Conservation (phyloP, 2,888 invertebrate genomes). For the Harmothoe impar region DNA sequence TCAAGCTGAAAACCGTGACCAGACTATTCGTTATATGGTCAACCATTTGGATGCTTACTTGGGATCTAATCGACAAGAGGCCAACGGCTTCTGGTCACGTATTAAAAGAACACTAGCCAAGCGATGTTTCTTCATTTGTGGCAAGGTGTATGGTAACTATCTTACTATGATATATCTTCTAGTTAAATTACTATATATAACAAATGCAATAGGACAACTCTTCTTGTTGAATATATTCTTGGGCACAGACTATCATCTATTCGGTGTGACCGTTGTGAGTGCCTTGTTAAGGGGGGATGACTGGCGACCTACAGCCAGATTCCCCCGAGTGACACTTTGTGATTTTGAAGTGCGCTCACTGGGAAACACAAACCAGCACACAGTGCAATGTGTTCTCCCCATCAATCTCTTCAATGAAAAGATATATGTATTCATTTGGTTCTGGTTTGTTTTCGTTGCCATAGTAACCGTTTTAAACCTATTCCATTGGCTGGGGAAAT, state of each 20-base stretch:
- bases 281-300: slow-evolving; percentile 83
- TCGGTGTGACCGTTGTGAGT: slow-evolving; percentile 84
- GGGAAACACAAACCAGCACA: slow-evolving; percentile 78
- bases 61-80: slow-evolving; percentile 80
- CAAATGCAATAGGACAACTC: slow-evolving; percentile 84
- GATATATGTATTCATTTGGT: slow-evolving; percentile 83
- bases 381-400: slow-evolving; percentile 72
- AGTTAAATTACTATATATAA: slow-evolving; percentile 83
- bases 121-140: slow-evolving; percentile 80
- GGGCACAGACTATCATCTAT: slow-evolving; percentile 82
- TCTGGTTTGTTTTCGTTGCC: slow-evolving; percentile 82
- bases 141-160: slow-evolving; percentile 84
- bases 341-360: slow-evolving; percentile 82
- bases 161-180: slow-evolving; percentile 83
- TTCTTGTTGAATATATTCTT: slow-evolving; percentile 84
- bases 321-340: slow-evolving; percentile 82
- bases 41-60: slow-evolving; percentile 69
- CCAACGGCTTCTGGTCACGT: slow-evolving; percentile 79
- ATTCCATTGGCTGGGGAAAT: slow-evolving; percentile 76
- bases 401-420: slow-evolving; percentile 79
- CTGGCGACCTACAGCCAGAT: slow-evolving; percentile 79
- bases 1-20: slow-evolving; percentile 66
- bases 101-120: slow-evolving; percentile 79
- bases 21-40: slow-evolving; percentile 66
- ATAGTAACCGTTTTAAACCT: slow-evolving; percentile 79